A percentile compares a stretch with the other conserved stretches of the same genome.
Evolutionary conservation across 2,797 vertebrate species (phyloP).

Genomic region (Cephalopachus bancanus): DNA sequence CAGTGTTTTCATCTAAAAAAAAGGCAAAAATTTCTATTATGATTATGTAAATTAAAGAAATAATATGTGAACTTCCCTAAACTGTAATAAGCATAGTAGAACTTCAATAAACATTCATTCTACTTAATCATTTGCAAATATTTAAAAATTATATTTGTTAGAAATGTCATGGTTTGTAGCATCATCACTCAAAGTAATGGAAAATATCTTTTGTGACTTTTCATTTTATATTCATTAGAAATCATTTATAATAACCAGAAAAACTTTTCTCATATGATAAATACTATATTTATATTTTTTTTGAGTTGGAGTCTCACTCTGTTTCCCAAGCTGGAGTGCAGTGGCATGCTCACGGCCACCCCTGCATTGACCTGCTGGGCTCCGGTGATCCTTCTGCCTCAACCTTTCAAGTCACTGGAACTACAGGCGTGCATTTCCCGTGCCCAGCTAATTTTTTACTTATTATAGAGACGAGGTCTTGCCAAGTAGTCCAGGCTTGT

Average conservation of each 20-base stretch:
- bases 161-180: constrained; percentile 61
- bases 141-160: constrained; percentile 67
- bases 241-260: constrained; percentile 75
- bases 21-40: not conserved
- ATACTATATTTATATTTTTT: constrained; percentile 76
- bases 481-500: too few relatives aligned
- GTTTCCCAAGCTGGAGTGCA: too few relatives aligned
- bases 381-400: too few relatives aligned
- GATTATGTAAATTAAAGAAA: constrained; percentile 1
- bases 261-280: constrained; percentile 70
- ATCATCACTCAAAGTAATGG: constrained; percentile 54
- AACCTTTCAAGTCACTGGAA: too few relatives aligned
- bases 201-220: constrained; percentile 76
- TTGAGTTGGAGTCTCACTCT: too few relatives aligned
- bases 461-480: too few relatives aligned
- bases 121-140: constrained; percentile 9
- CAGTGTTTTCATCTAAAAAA: constrained; percentile 3
- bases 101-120: not conserved
- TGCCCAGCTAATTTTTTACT: too few relatives aligned
- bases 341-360: too few relatives aligned
- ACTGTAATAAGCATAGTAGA: not conserved
- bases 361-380: too few relatives aligned
- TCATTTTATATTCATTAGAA: constrained; percentile 76
- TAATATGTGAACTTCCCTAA: not conserved
- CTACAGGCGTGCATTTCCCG: too few relatives aligned